Evolutionary conservation across 1,140 invertebrate species (phyloP), one percentile per base, ranked within the genome.

Genomic region (Pantala flavescens): DNA sequence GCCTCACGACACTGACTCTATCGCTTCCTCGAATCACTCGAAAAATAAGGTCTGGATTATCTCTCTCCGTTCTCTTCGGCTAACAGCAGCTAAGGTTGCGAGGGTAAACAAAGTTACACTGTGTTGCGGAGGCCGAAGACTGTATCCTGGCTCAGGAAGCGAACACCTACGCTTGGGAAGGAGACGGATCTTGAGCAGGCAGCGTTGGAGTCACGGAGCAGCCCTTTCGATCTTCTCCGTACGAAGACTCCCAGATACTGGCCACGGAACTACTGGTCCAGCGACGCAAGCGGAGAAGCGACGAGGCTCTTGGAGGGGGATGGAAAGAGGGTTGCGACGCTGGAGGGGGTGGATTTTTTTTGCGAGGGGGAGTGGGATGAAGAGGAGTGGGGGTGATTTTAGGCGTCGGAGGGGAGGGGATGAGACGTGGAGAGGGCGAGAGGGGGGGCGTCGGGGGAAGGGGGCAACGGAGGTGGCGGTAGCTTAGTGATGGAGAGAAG

Each of bases 251-350:
- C 49, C 49, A 19, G 49, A 63, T 19, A 63, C 49, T 21, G 49
- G 49, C 49, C 49, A 63, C 49, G 49, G 49, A 63, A 63, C 49
- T 63, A 63, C 49, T 63, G 49, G 49, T 63, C 49, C 49, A 63
- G 49, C 49, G 49, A 63, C 49, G n/a, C 49, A 21, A 63, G 49
- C 49, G 49, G 49, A 21, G 49, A 63, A 63, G 49, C n/a, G 49
- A 63, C 16, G 49, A 63, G 49, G 49, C 49, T 63, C n/a, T n/a
- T 12, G 49, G 49, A 63, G 49, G 49, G 49, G 49, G 49, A 19
- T 16, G 49, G 49, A 63, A 21, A 19, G 14, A 21, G 49, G n/a
- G 49, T 63, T 19, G 49, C 16, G 49, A 63, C 28, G 28, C 28
- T 63, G 49, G 49, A 63, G n/a, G n/a, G 49, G 49, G 49, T 63